Conservation (phyloP, 2,113 vertebrate genomes). For the Kobus ellipsiprymnus region DNA sequence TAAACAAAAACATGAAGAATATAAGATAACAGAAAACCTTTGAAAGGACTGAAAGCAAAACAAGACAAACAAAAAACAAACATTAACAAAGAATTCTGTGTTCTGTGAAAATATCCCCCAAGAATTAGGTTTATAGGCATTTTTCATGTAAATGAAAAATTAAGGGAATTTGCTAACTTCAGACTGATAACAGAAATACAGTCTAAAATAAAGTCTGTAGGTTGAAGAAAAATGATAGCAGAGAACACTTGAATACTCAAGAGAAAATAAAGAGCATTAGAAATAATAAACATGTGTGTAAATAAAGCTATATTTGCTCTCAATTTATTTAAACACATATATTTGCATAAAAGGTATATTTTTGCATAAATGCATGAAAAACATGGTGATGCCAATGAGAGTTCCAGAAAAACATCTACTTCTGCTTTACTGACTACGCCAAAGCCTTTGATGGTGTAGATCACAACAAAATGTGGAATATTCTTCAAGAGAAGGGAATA, state of each 20-base stretch:
- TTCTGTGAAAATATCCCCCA: not conserved
- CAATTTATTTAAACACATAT: not conserved
- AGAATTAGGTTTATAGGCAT: not conserved
- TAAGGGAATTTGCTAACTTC: not conserved
- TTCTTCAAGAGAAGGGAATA: not conserved
- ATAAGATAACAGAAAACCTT: not conserved
- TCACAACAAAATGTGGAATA: not conserved
- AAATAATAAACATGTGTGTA: not conserved
- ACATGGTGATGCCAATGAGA: not conserved
- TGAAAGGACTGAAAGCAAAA: not conserved
- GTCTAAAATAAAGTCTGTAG: not conserved
- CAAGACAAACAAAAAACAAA: not conserved
- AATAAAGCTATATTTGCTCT: not conserved
- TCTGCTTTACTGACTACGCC: fast-evolving
- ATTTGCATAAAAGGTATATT: not conserved
- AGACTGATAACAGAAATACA: not conserved
- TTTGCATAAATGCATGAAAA: not conserved
- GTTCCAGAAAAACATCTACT: not conserved
- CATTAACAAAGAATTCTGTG: not conserved
- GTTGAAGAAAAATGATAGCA: not conserved
- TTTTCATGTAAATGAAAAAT: not conserved
- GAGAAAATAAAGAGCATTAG: not conserved
- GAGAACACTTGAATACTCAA: not conserved
- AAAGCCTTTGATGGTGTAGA: not conserved
- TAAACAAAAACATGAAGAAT: not conserved